Evolutionary conservation across 2,113 vertebrate species (phyloP), one percentile per base, ranked within the genome.

Genomic region (Callocephalon fimbriatum): DNA sequence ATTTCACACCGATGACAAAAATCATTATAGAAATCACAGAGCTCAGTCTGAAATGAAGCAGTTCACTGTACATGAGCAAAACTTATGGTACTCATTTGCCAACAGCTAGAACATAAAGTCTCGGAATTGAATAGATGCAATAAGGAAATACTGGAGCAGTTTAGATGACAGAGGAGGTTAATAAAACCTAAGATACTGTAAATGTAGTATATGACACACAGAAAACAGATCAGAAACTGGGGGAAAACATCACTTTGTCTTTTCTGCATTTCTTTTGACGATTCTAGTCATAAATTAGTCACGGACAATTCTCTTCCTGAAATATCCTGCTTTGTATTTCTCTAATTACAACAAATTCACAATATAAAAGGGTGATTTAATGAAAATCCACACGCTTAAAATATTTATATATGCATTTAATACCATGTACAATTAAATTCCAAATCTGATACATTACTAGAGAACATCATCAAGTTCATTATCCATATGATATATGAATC

Each of bases 1-100:
- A 51, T 90, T 95, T 86, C 79, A 47, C 32, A 50, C 21, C 23
- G 47, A 70, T 20, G 42, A 90, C 38, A 90, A 90, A 95, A 95
- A 76, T 21, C 63, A 77, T 26, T 42, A 73, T 0, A 77, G 67
- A 63, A 88, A 58, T 31, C 45, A 53, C 32, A 86, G 65, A 79
- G 66, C 54, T 58, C 47, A 18, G 10, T 21, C 50, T 76, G 74
- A 86, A 86, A 90, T 42, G 6, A 94, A 91, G 77, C 4, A 40
- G 47, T 50, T 88, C 59, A 50, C n/a, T 51, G 19, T 73, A 86
- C 48, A 23, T 5, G 29, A 86, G 71, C 53, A 86, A 91, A 91
- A 81, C 59, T 76, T 70, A 71, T 0, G 61, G 59, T 35, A 88
- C 20, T 59, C 37, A 94, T 73, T 50, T 79, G 65, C 71, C 53